Percentiles rank a stretch among this genome's conserved stretches.
Conservation (phyloP, 2,888 invertebrate genomes). For the Idaea straminata region DNA sequence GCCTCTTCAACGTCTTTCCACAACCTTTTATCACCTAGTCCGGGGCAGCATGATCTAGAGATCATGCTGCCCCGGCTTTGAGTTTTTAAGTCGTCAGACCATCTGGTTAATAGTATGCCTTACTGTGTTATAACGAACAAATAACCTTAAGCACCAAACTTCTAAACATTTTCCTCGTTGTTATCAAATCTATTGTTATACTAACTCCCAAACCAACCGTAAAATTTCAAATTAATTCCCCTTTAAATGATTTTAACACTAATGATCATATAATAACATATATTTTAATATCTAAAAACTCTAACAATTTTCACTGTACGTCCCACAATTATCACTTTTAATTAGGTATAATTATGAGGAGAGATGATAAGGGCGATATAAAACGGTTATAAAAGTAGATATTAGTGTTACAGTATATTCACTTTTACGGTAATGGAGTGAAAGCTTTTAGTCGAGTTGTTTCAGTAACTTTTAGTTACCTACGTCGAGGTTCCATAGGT, state of each 20-base stretch:
- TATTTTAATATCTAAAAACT: background rate
- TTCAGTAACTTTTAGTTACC: background rate
- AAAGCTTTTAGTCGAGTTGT: slow-evolving; percentile 20
- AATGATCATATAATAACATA: background rate
- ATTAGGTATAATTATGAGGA: slow-evolving; percentile 31
- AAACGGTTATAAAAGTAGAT: slow-evolving; percentile 26
- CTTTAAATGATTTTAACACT: background rate
- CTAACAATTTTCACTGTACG: background rate
- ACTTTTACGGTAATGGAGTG: slow-evolving; percentile 27
- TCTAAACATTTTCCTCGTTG: too few relatives aligned
- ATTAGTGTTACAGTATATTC: slow-evolving; percentile 30
- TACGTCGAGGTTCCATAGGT: slow-evolving; percentile 1
- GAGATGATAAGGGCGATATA: slow-evolving; percentile 10
- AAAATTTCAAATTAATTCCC: background rate
- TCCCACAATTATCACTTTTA: slow-evolving; percentile 22
- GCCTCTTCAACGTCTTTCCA: too few relatives aligned
- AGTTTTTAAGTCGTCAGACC: too few relatives aligned
- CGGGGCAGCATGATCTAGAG: too few relatives aligned
- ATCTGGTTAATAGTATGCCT: too few relatives aligned
- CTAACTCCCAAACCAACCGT: background rate
- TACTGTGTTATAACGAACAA: too few relatives aligned
- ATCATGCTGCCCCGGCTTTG: too few relatives aligned
- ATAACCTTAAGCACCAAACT: too few relatives aligned
- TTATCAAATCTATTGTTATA: background rate
- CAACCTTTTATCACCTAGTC: too few relatives aligned